These are phyloP conservation scores for Marasmarcha lunaedactyla DNA, from an alignment of 2,888 invertebrate species.

Conservation along the genomic window DNA sequence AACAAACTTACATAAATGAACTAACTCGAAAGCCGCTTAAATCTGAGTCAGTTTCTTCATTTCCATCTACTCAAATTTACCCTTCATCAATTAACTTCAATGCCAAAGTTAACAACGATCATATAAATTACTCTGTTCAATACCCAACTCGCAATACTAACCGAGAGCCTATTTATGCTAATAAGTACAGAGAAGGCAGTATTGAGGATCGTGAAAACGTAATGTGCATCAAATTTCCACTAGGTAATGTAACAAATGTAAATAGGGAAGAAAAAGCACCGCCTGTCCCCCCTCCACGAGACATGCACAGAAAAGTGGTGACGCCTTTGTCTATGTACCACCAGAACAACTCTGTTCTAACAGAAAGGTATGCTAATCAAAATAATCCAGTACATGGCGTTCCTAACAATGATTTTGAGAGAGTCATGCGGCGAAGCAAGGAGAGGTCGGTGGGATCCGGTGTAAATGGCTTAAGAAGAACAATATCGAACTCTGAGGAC, in stretches of 20 bases:
- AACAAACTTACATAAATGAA: slow-evolving; percentile 39
- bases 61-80: slow-evolving; percentile 64
- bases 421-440: slow-evolving; percentile 60
- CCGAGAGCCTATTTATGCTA: slow-evolving; percentile 46
- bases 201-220: slow-evolving; percentile 46
- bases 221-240: slow-evolving; percentile 63
- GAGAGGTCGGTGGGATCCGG: slow-evolving; percentile 53
- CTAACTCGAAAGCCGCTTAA: slow-evolving; percentile 43
- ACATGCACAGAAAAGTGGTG: slow-evolving; percentile 73
- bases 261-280: slow-evolving; percentile 68
- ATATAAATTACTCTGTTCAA: slow-evolving; percentile 62
- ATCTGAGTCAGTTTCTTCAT: slow-evolving; percentile 64
- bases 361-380: slow-evolving; percentile 35
- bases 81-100: slow-evolving; percentile 67
- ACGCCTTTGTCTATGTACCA: slow-evolving; percentile 63
- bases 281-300: slow-evolving; percentile 85
- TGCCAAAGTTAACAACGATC: slow-evolving; percentile 66
- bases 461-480: slow-evolving; percentile 53
- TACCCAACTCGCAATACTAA: slow-evolving; percentile 38
- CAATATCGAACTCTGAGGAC: slow-evolving; percentile 62
- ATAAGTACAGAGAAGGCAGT: slow-evolving; percentile 46
- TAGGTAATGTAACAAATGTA: slow-evolving; percentile 54
- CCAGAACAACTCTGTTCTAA: slow-evolving; percentile 43
- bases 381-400: slow-evolving; percentile 46
- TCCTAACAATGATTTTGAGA: slow-evolving; percentile 58